Evolutionary conservation across 2,888 invertebrate genomes (phyloP), one percentile per base, ranked within the genome.

Genomic region (Volucella inflata): DNA sequence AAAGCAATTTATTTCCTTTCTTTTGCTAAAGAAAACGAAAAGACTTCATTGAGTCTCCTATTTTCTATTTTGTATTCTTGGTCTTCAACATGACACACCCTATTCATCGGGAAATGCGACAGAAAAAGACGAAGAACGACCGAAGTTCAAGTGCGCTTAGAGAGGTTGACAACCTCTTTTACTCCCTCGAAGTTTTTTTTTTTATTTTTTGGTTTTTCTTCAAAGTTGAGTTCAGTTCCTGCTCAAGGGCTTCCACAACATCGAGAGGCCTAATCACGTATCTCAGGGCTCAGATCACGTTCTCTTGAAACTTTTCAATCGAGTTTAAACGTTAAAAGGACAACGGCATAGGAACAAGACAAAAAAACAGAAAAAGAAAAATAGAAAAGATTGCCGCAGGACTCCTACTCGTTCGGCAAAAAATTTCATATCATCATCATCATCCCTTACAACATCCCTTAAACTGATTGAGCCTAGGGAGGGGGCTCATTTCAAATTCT

Each of bases 231-330:
- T n/a, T n/a, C n/a, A 40, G 16, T 53, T 57, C 44, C 59, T 53
- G 16, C 67, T 65, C 40, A 42, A 68, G 0, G 30, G 85, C 68
- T 21, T 75, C 75, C 65, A 71, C 71, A 85, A 76, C 71, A 67
- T 81, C 76, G 81, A 85, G 85, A 81, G 85, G 88, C 87, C 88
- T 88, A 88, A 89, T 88, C 88, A 88, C 88, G 88, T 88, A 87
- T 87, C 87, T 87, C 67, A 50, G 87, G 85, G 87, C 88, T 88
- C 87, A 81, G 88, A 88, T 88, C 89, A 89, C 89, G 89, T 89
- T 87, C 88, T 77, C 83, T 70, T 60, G 87, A 87, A 88, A 88
- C 87, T 88, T 88, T 88, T 72, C 85, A 87, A 88, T 87, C 87
- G 87, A 87, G 84, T 87, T 88, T 87, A 81, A 85, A 85, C 76